These are phyloP conservation scores for Columba guinea DNA, from an alignment of 2,797 vertebrate species.

Conservation along the genomic window DNA sequence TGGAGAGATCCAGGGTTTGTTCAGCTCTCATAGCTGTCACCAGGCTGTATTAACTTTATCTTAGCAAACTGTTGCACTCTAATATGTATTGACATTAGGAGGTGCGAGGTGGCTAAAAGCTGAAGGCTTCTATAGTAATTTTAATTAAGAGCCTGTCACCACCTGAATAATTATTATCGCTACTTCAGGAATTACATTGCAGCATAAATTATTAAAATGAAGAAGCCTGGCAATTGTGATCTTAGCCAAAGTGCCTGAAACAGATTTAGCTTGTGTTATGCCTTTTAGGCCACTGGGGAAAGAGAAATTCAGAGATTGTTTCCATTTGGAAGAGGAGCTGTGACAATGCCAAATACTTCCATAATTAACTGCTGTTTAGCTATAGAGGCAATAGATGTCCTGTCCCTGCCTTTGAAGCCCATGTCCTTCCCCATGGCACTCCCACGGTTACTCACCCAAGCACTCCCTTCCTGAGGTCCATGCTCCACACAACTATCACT, in stretches of 20 bases:
- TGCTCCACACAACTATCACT: rapidly evolving
- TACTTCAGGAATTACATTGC: constrained; percentile 49
- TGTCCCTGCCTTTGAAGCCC: neutral
- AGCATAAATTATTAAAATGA: constrained; percentile 11
- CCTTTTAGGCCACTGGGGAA: neutral
- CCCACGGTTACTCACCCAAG: neutral
- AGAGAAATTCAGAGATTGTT: neutral
- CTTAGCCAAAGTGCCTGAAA: neutral
- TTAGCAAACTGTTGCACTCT: neutral
- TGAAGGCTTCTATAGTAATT: neutral
- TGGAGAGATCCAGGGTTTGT: neutral
- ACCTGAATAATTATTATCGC: constrained; percentile 32
- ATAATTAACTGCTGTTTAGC: neutral
- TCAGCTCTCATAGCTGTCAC: neutral
- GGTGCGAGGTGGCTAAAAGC: neutral
- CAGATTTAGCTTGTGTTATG: neutral
- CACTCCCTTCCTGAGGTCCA: neutral
- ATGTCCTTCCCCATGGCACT: neutral
- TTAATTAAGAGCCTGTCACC: constrained; percentile 44
- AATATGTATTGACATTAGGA: neutral
- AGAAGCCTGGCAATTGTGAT: neutral
- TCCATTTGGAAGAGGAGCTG: neutral
- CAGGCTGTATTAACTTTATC: neutral
- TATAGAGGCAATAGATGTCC: neutral
- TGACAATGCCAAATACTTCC: neutral